These are phyloP conservation scores for Leuciscus waleckii DNA, from an alignment of 2,797 vertebrate genomes.

Conservation along the genomic window DNA sequence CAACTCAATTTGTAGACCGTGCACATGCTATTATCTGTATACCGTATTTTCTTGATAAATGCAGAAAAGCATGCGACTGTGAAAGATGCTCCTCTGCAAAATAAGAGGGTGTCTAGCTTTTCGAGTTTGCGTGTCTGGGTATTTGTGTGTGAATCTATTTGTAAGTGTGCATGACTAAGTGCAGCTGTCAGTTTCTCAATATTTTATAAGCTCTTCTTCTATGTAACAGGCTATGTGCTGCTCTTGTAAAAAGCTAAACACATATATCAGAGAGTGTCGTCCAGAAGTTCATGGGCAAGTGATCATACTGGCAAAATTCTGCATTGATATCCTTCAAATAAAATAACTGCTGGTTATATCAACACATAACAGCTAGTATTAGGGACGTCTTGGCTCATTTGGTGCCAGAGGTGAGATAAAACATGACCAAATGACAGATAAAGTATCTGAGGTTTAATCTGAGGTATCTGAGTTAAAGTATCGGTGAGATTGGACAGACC, in stretches of 20 bases:
- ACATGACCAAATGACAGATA: neutral
- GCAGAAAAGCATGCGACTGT: slow-evolving; percentile 19
- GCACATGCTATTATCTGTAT: slow-evolving; percentile 29
- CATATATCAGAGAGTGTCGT: slow-evolving; percentile 65
- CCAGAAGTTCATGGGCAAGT: slow-evolving; percentile 68
- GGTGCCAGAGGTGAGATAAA: neutral
- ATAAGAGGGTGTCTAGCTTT: neutral
- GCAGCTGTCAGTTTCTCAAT: slow-evolving; percentile 46
- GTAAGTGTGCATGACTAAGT: slow-evolving; percentile 8
- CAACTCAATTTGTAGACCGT: slow-evolving; percentile 39
- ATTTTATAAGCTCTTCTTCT: slow-evolving; percentile 40
- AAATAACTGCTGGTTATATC: slow-evolving; percentile 65
- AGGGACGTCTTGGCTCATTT: neutral
- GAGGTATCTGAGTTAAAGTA: no score
- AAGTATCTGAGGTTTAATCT: neutral
- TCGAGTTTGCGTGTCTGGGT: slow-evolving; percentile 8
- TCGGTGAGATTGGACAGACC: neutral
- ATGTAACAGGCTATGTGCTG: slow-evolving; percentile 63
- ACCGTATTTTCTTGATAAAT: slow-evolving; percentile 37
- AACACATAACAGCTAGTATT: neutral
- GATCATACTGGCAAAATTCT: slow-evolving; percentile 60
- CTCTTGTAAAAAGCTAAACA: slow-evolving; percentile 54
- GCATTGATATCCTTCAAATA: slow-evolving; percentile 54
- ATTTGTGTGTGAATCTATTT: slow-evolving; percentile 17
- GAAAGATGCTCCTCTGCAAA: slow-evolving; percentile 19